Evolutionary conservation across 2,113 vertebrate genomes (phyloP), one percentile per base, ranked within the genome.

Genomic region (Albula goreensis): DNA sequence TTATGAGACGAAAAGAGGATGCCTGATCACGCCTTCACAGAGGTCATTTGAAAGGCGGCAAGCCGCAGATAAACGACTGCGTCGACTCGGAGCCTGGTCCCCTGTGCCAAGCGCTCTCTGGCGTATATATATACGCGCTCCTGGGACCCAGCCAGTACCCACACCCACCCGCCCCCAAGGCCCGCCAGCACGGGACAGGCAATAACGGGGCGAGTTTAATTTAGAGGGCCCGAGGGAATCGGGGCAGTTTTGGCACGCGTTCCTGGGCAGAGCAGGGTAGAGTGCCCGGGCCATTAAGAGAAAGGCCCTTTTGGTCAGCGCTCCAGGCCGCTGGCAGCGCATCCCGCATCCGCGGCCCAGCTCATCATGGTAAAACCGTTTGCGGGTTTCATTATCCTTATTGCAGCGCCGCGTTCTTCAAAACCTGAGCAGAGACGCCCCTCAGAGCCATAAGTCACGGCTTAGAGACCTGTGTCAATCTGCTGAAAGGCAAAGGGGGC

Each of bases 381-480:
- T 57, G 22, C 77, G 12, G 9, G 25, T 80, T 85, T 57, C 84
- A 85, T 85, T 60, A 85, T 53, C 84, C 56, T 80, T 79, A 85
- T 79, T 79, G 78, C 51, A 52, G 78, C 84, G 5, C 17, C 0
- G 17, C 74, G 22, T 17, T 85, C 77, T 49, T 79, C 83, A 48
- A 22, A 15, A 66, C 60, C 77, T 6, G 41, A 49, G 15, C 53
- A 7, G 25, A 84, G 70, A 53, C 83, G 13, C 83, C 77, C 83
- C 77, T 50, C 78, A 41, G 25, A 57, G 77, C 78, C 56, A 60
- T 85, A 85, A 85, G 74, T 85, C 84, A 85, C 48, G 31, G 50
- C 84, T 60, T 19, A 79, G 84, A 85, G 78, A 51, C 53, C 22
- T 31, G 70, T 50, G 84, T 60, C 84, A 85, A 85, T 85, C 84